Conservation (phyloP, 2,113 vertebrate genomes). For the Rhegmatorhina hoffmannsi region DNA sequence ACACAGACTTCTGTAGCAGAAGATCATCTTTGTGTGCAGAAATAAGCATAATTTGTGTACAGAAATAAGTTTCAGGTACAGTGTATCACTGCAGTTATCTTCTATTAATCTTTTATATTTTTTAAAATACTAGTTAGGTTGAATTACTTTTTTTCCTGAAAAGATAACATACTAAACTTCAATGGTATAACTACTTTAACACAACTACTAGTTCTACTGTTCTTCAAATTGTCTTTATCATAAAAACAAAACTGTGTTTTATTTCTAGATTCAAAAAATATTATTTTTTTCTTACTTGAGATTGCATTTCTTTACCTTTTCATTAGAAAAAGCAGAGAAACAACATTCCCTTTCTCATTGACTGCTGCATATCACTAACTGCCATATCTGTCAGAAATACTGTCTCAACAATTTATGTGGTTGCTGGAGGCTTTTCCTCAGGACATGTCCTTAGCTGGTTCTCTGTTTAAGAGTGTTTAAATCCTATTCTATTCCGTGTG, state of each 20-base stretch:
- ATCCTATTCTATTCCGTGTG: background rate
- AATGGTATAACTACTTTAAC: background rate
- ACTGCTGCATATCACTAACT: background rate
- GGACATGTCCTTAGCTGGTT: background rate
- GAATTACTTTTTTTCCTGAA: background rate
- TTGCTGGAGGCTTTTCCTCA: constrained; percentile 16
- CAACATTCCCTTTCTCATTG: background rate
- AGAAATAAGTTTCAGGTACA: constrained; percentile 9
- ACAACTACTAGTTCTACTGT: background rate
- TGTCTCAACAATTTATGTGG: background rate
- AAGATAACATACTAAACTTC: background rate
- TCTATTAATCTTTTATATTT: background rate
- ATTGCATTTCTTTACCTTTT: background rate
- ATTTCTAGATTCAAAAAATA: background rate
- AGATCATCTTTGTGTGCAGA: background rate
- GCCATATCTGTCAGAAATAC: background rate
- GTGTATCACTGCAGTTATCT: background rate
- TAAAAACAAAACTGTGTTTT: background rate
- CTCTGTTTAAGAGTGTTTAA: background rate
- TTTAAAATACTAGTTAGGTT: background rate
- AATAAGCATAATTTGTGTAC: background rate
- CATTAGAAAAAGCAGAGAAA: background rate
- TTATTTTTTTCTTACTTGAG: background rate
- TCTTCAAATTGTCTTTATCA: background rate
- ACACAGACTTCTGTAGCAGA: constrained; percentile 32